phyloP scores from a whole-genome alignment of 1,140 invertebrate species.

The Pachypsylla venusta region DNA sequence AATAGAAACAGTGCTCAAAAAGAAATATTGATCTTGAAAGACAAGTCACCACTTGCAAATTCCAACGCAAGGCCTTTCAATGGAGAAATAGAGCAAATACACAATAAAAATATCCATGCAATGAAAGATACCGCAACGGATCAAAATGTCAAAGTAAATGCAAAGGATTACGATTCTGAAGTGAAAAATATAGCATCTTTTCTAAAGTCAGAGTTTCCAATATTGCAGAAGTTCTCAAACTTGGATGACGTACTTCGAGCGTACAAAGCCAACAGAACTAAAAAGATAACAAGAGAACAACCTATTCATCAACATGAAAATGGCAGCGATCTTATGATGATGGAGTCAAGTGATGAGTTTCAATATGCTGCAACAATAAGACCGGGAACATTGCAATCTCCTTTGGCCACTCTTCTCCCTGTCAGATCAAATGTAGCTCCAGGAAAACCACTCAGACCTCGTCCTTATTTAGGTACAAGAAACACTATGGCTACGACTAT shows the following conservation, averaged over 20 bases:
- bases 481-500: slow-evolving; percentile 1
- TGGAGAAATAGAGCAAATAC: not conserved
- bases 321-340: slow-evolving; percentile 14
- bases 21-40: slow-evolving; percentile 14
- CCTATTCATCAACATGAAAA: not conserved
- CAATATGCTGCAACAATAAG: not conserved
- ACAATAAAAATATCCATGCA: not conserved
- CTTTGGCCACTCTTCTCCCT: slow-evolving; percentile 40
- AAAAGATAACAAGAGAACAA: not conserved
- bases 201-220: slow-evolving; percentile 17
- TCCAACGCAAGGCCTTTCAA: not conserved
- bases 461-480: slow-evolving; percentile 28
- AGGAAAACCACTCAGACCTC: slow-evolving; percentile 36
- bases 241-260: slow-evolving; percentile 25
- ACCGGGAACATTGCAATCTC: slow-evolving; percentile 14
- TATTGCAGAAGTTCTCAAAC: slow-evolving; percentile 21
- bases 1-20: slow-evolving; percentile 11
- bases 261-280: slow-evolving; percentile 28
- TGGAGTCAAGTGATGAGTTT: slow-evolving; percentile 12
- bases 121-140: no score
- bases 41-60: not conserved
- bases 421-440: slow-evolving; percentile 43
- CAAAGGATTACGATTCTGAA: slow-evolving; percentile 8
- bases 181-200: not conserved
- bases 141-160: not conserved